Base-by-base conservation (phyloP, 2,113 vertebrate species). In the Apaloderma vittatum region DNA sequence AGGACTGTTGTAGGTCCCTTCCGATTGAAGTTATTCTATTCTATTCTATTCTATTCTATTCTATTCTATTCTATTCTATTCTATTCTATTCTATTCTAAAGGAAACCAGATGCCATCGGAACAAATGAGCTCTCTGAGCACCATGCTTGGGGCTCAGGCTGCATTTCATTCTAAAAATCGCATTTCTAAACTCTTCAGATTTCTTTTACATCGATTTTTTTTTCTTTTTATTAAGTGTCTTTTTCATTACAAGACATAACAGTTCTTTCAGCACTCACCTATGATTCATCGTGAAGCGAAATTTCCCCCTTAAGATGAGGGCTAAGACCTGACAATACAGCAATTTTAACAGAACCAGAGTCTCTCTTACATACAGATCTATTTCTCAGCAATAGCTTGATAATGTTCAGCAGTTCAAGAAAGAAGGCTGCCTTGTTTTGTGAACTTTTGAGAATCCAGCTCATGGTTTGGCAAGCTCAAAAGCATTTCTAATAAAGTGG, bases 111-210 rank as follows among this genome's bases (percentile, higher is more conserved):
- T 68, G 13, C 4, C 19, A 26, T 36, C 21, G 11, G 34, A 40
- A 37, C 24, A 54, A 86, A 48, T 8, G 9, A 91, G 26, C 14
- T 49, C 30, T 67, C 55, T 80, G 12, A 63, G 17, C 36, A 34
- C n/a, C 2, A 1, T n/a, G 14, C 21, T 20, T 62, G 17, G 15
- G 29, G 8, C 3, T n/a, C 7, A 58, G 12, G 4, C 2, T 63
- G 15, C 4, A 21, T 76, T 58, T 76, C 8, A 19, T 70, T 86
- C 15, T 45, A 62, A 29, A 93, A 79, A 36, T 37, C 2, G 2
- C 49, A 7, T 68, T 24, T n/a, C 6, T 51, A 74, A 79, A 30
- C 16, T 57, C 37, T 46, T 27, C 23, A 57, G 19, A 40, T 40
- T 18, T 57, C 16, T 51, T 90, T 75, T 34, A 45, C 12, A 30